These are phyloP conservation scores for Emys orbicularis DNA, from an alignment of 2,797 vertebrate genomes.

Conservation along the genomic window DNA sequence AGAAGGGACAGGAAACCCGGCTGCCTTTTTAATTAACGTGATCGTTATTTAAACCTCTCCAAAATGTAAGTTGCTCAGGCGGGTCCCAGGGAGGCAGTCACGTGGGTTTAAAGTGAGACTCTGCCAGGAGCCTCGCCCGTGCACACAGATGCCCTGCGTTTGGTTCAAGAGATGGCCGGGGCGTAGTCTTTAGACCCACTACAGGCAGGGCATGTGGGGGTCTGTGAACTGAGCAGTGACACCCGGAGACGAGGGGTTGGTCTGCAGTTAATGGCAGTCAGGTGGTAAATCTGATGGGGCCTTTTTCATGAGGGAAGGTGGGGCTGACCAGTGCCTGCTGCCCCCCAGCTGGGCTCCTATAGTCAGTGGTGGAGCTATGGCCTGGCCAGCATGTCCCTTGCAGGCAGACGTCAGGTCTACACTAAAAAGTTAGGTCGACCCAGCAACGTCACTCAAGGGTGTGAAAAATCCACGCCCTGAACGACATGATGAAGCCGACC, in stretches of 20 bases:
- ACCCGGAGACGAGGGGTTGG: background rate
- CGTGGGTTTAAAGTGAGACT: background rate
- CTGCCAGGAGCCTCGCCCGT: too few species aligned
- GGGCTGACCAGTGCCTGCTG: background rate
- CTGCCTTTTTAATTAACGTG: background rate
- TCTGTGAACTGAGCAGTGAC: background rate
- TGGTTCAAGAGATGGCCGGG: background rate
- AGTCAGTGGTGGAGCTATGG: too few species aligned
- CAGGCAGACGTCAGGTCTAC: too few species aligned
- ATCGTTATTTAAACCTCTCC: conserved; percentile 67
- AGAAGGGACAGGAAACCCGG: background rate
- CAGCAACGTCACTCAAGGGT: too few species aligned
- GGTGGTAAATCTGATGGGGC: background rate
- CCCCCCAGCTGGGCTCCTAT: too few species aligned
- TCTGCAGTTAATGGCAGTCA: background rate
- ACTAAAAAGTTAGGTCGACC: too few species aligned
- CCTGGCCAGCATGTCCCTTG: too few species aligned
- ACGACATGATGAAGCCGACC: background rate
- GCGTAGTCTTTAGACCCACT: background rate
- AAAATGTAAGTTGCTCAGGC: background rate
- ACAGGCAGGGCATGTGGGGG: too few species aligned
- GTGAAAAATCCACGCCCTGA: background rate
- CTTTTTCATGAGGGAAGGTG: background rate
- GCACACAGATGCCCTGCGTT: background rate
- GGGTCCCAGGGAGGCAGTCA: background rate